phyloP scores from a whole-genome alignment of 2,797 vertebrate genomes.

The Threskiornis aethiopicus region DNA sequence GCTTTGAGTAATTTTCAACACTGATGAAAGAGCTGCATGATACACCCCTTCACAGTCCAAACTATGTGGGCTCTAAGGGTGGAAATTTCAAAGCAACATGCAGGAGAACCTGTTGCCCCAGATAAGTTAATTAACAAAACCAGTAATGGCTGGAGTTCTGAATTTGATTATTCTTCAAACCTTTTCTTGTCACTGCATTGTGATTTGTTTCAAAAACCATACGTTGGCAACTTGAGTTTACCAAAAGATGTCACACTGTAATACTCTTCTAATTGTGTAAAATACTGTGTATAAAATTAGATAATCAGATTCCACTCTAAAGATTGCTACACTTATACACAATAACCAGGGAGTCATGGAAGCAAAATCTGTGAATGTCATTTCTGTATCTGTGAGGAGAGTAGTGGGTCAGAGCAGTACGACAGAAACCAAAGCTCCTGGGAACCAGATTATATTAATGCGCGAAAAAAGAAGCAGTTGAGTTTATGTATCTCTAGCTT shows the following conservation, averaged over 20 bases:
- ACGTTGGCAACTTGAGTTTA: background rate
- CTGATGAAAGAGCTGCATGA: slow-evolving; percentile 10
- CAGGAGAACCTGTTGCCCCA: slow-evolving; percentile 46
- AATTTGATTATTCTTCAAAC: background rate
- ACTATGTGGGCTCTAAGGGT: background rate
- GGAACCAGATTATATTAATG: background rate
- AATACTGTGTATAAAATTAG: background rate
- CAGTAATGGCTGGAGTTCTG: background rate
- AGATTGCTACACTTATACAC: rapidly evolving
- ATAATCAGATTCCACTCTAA: background rate
- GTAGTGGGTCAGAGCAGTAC: background rate
- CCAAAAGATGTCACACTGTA: background rate
- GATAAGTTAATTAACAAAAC: slow-evolving; percentile 38
- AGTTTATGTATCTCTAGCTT: background rate
- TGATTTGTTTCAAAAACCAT: background rate
- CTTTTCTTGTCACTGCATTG: background rate
- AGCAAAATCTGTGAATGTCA: background rate
- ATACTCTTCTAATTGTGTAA: background rate
- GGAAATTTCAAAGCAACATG: slow-evolving; percentile 17
- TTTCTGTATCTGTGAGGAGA: background rate
- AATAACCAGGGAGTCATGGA: background rate
- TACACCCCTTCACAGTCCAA: background rate
- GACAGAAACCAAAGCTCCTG: background rate
- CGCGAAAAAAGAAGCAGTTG: background rate
- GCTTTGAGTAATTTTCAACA: background rate